Evolutionary conservation across 2,113 vertebrate genomes (phyloP), one percentile per base, ranked within the genome.

Genomic region (Conger conger): DNA sequence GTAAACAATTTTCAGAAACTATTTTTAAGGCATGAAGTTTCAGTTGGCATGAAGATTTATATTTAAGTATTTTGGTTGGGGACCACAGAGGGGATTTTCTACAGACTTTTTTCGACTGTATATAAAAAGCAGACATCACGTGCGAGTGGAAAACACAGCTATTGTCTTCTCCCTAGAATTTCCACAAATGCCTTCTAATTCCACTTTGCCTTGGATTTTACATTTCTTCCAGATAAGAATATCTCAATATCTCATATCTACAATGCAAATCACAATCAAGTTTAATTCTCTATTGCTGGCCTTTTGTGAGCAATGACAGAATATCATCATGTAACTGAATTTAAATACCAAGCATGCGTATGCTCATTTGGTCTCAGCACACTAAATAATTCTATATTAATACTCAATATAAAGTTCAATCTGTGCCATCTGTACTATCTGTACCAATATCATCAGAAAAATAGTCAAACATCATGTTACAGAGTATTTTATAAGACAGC

Each of bases 281-380:
- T 33, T 53, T 23, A 9, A 2, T 50, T 80, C 16, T 30, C 50
- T 35, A 60, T 7, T 13, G 79, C 9, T 40, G 53, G 53, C 77
- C 76, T 84, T 45, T 63, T 38, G 77, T 76, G 36, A 76, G 83
- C 83, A 57, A 57, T 18, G 50, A 76, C 50, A 23, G 27, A 27
- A 79, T 77, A 84, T 63, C 57, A 53, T 20, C 33, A 35, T 33
- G 60, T 27, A 80, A 63, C 37, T 84, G 18, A 57, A 35, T 57
- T 20, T 45, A 23, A 13, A 54, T 23, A 3, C 30, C 27, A 54
- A 42, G 40, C 33, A 83, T 83, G 76, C 60, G n/a, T 6, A 68
- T 68, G 6, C 60, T 68, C 27, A n/a, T 9, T n/a, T 8, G 60
- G 27, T 68, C 20, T 68, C 60, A 68, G 3, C 23, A 68, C 3